Conservation (phyloP, 2,113 vertebrate genomes). For the Oryctolagus cuniculus region DNA sequence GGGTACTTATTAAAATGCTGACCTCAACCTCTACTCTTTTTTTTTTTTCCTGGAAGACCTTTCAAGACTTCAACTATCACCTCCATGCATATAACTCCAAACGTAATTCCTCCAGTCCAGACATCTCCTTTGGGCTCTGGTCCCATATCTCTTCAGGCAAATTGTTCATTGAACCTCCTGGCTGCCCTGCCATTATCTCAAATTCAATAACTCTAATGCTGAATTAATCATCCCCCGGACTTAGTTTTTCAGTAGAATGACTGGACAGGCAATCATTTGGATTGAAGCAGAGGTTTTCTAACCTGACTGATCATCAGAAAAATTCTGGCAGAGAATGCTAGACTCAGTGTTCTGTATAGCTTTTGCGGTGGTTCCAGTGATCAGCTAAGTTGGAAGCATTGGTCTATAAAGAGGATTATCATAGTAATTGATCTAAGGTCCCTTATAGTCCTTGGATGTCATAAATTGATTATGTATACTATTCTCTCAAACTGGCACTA, state of each 20-base stretch:
- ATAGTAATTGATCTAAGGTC: background rate
- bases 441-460: background rate
- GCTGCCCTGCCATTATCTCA: background rate
- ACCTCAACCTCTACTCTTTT: background rate
- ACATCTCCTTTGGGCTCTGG: background rate
- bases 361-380: background rate
- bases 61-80: background rate
- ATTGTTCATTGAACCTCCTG: background rate
- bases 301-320: background rate
- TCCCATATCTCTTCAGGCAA: background rate
- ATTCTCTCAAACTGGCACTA: background rate
- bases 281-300: background rate
- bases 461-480: background rate
- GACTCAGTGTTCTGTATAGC: background rate
- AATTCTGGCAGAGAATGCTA: background rate
- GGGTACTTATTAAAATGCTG: background rate
- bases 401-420: background rate
- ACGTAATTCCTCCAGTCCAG: slow-evolving; percentile 3
- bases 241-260: slow-evolving; percentile 24
- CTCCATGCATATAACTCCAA: background rate
- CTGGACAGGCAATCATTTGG: background rate
- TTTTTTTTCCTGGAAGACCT: slow-evolving; percentile 15
- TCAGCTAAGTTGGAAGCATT: background rate
- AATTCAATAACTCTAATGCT: slow-evolving; percentile 13
- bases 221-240: background rate